Evolutionary conservation across 1,140 invertebrate species (phyloP), one percentile per base, ranked within the genome.

Genomic region (Babylonia areolata): DNA sequence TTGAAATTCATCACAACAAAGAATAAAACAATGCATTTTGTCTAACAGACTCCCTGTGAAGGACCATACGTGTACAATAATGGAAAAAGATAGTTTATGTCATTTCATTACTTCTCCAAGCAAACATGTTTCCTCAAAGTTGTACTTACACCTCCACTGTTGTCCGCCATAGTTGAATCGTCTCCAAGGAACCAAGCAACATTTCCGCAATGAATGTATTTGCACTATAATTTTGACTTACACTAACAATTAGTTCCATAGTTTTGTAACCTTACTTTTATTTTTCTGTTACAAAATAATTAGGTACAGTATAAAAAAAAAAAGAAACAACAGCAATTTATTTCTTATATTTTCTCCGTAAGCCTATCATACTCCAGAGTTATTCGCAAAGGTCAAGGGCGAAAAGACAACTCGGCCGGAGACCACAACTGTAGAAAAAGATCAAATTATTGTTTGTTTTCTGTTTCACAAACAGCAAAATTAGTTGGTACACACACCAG

Each of bases 81-180:
- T 31, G 28, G 35, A 35, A n/a, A 15, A 39, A 46, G 46, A 9
- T 3, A 15, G 39, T 3, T 80, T 46, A 39, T 20, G n/a, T 39
- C 40, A 39, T 39, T 9, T 51, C 39, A 42, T 12, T n/a, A n/a
- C 15, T 5, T 15, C 42, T 31, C 9, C 39, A 46, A 40, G 11
- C 5, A 46, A 31, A 31, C 28, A 51, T 51, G 23, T 46, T 39
- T 39, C 39, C 28, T 11, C 20, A 54, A 20, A 81, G n/a, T 28
- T 40, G 31, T 31, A 83, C 81, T 83, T 73, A 84, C 82, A 73
- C 82, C 82, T 84, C 40, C 69, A 33, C 82, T 84, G 82, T 84
- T 84, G 82, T 84, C 82, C 82, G 82, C 82, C 82, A 84, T 84
- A 75, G 69, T 84, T 39, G 82, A 71, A 73, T 84, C 82, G 82